Base-by-base conservation (phyloP, 2,113 vertebrate genomes). In the Etheostoma cragini region DNA sequence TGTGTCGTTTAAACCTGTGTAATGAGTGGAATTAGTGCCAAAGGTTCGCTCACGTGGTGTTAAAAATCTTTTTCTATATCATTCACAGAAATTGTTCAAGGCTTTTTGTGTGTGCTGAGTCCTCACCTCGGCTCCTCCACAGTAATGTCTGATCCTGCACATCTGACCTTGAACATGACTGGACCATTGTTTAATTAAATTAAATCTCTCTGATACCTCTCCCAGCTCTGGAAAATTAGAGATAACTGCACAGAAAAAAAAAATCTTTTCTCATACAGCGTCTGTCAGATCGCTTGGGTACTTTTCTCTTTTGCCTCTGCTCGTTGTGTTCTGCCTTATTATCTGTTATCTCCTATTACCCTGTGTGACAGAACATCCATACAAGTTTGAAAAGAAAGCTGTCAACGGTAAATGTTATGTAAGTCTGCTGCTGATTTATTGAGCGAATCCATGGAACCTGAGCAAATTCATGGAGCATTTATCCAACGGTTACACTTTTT, bases 161-260 rank as follows among this genome's bases (percentile, higher is more conserved):
- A 74, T 71, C 76, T 86, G 83, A 89, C 89, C 87, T 85, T 90
- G 81, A 76, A 61, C 75, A 77, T 58, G 10, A 26, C 77, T 17
- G 62, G 42, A 78, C 52, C 50, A 62, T 57, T 76, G 80, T 88
- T 83, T 87, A 84, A 88, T 90, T 87, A 35, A 82, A 91, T 88
- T 56, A 85, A 80, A 87, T 78, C 75, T 80, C 13, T 57, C 62
- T 21, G 68, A 88, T 87, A 78, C 61, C 75, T 80, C 62, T 63
- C 56, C 19, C 57, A 35, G 77, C 80, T 60, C 76, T 63, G 67
- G 62, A 83, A 88, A 80, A 84, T 76, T 35, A 15, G 22, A 88
- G 84, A 90, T 88, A 90, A 83, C 80, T 68, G 70, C 66, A 81
- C 35, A 67, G 22, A 35, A 8, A 17, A 4, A 17, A 4, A 26